These are phyloP conservation scores for Erinaceus europaeus DNA, from an alignment of 2,113 vertebrate genomes.

Conservation along the genomic window DNA sequence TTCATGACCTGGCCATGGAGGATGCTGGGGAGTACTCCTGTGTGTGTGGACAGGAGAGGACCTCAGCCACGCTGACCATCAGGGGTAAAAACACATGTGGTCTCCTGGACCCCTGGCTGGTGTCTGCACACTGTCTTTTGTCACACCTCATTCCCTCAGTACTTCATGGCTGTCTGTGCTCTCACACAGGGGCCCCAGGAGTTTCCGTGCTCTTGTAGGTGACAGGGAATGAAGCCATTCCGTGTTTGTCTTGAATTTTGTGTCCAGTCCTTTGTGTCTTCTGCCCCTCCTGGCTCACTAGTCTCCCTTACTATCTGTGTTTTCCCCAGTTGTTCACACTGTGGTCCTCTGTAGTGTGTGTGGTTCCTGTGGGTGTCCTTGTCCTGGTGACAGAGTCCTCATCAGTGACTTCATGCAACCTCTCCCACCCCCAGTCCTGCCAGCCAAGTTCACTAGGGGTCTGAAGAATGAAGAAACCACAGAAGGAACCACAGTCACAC, in stretches of 20 bases:
- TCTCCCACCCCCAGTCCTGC: neutral
- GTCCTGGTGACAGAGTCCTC: neutral
- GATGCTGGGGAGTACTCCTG: conserved; percentile 83
- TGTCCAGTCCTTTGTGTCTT: neutral
- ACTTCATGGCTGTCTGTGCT: neutral
- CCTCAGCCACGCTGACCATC: conserved; percentile 83
- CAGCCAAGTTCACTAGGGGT: neutral
- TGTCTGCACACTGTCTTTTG: neutral
- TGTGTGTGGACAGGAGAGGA: conserved; percentile 81
- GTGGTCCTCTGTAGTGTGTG: neutral
- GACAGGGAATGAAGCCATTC: too few species aligned
- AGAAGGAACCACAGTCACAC: conserved; percentile 27
- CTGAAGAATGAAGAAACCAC: neutral
- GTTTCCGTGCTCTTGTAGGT: too few species aligned
- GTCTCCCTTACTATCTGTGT: neutral
- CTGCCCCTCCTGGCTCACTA: neutral
- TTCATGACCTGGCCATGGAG: conserved; percentile 68
- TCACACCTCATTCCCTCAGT: neutral
- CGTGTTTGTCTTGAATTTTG: neutral
- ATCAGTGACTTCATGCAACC: neutral
- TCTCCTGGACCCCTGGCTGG: neutral
- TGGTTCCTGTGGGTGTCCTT: neutral
- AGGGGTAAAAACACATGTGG: conserved; percentile 79
- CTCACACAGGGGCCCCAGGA: too few species aligned
- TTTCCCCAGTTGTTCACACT: neutral